Percentiles rank a stretch among this genome's conserved stretches.
These are phyloP conservation scores for Scomber colias DNA, from an alignment of 2,113 vertebrate species.

Conservation along the genomic window DNA sequence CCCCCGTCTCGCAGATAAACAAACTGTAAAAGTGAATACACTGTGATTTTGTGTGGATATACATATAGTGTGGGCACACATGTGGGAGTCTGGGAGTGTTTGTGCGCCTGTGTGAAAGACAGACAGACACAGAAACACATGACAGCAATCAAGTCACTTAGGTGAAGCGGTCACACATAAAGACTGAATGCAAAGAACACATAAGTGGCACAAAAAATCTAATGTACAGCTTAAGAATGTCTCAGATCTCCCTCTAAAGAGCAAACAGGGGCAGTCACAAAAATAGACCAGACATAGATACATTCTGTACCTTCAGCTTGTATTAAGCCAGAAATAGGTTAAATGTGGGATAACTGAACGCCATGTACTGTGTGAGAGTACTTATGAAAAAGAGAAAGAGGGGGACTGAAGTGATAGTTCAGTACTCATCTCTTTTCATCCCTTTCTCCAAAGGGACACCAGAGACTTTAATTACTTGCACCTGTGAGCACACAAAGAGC, in stretches of 20 bases:
- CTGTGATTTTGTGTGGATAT: constrained; percentile 19
- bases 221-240: constrained; percentile 35
- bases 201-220: constrained; percentile 41
- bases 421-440: constrained; percentile 73
- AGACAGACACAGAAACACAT: constrained; percentile 51
- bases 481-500: constrained; percentile 82
- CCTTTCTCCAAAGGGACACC: constrained; percentile 79
- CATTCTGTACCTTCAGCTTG: constrained; percentile 5
- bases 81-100: background rate
- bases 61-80: background rate
- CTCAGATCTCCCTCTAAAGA: constrained; percentile 13
- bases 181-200: constrained; percentile 38
- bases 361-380: background rate
- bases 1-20: constrained; percentile 47
- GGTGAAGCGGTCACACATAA: constrained; percentile 46
- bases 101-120: constrained; percentile 15
- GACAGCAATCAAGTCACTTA: constrained; percentile 61
- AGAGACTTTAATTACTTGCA: constrained; percentile 85
- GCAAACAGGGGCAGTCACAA: background rate
- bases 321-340: constrained; percentile 14
- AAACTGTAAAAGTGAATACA: constrained; percentile 50
- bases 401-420: constrained; percentile 41
- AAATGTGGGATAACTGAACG: background rate
- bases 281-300: background rate
- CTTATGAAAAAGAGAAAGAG: constrained; percentile 10